Evolutionary conservation across 2,888 invertebrate species (phyloP), one percentile per base, ranked within the genome.

Genomic region (Watsonalla cultraria): DNA sequence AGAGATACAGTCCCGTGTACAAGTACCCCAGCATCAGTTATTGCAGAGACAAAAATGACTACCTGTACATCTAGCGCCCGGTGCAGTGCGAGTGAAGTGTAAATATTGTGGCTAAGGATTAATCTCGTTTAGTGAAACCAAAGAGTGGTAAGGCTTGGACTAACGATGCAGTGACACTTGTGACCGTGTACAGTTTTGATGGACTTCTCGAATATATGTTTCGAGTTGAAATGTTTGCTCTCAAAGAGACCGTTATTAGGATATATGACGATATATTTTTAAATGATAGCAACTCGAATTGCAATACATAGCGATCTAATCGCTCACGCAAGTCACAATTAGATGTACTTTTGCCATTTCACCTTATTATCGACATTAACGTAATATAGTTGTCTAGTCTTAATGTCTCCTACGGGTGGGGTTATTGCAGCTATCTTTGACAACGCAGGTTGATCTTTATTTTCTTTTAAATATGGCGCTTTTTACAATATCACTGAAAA

Each of bases 1-100:
- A 78, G 63, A 83, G 85, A 72, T 91, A 86, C 80, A 89, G 84
- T 75, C 91, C 85, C 56, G 91, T 86, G 39, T 90, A 86, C 80
- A 91, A 86, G 73, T 91, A 84, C 71, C 91, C 90, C 53, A 91
- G 87, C 68, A 90, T 90, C 65, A 80, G 80, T 62, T 90, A 88
- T 62, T 88, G 88, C 65, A 80, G 81, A 62, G 84, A 89, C 35
- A 89, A 90, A 70, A 90, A 89, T 66, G 90, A 90, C 69, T 90
- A 90, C 57, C 75, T 90, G 5, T 90, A 90, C 68, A 90, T 90
- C 68, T 90, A 62, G 68, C 74, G 72, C 75, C 72, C 70, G 80
- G 78, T 68, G 74, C 79, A 80, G 79, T 82, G 54, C 64, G 24
- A 77, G 76, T 80, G 71, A 67, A 70, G 74, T 84, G 84, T 84